Evolutionary conservation across 2,113 vertebrate genomes (phyloP).

Genomic region (Brienomyrus longianalis): DNA sequence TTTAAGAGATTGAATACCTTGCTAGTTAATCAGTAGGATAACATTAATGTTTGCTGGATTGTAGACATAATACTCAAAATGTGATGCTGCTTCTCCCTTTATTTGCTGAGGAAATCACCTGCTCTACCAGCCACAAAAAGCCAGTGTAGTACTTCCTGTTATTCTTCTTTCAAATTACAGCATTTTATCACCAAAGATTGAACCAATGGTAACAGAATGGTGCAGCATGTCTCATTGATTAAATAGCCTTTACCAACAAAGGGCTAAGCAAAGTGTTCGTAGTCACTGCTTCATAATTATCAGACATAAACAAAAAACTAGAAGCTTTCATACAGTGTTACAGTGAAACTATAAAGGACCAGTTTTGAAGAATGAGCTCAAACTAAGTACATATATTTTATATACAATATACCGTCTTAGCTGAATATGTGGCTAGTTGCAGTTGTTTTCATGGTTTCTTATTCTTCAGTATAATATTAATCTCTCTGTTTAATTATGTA

Average conservation of each 20-base stretch:
- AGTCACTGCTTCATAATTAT: constrained; percentile 12
- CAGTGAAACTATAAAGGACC: background rate
- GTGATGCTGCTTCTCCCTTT: background rate
- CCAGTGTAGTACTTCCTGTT: background rate
- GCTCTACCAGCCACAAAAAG: constrained; percentile 5
- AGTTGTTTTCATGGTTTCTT: background rate
- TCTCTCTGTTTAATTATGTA: background rate
- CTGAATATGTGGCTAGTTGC: background rate
- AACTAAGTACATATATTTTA: background rate
- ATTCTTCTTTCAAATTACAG: constrained; percentile 9
- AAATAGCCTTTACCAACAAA: constrained; percentile 14
- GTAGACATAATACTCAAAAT: background rate
- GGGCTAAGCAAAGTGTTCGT: background rate
- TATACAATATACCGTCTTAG: background rate
- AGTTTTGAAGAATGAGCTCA: background rate
- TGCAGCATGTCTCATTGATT: constrained; percentile 17
- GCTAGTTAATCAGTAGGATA: background rate
- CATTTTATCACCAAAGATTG: constrained; percentile 13
- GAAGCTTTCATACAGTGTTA: background rate
- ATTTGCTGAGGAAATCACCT: background rate
- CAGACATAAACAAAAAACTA: background rate
- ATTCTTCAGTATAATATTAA: background rate
- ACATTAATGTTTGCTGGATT: background rate
- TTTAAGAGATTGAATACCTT: background rate
- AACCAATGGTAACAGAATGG: constrained; percentile 6